Evolutionary conservation across 2,888 invertebrate genomes (phyloP).

Genomic region (Palloptera scutellata): DNA sequence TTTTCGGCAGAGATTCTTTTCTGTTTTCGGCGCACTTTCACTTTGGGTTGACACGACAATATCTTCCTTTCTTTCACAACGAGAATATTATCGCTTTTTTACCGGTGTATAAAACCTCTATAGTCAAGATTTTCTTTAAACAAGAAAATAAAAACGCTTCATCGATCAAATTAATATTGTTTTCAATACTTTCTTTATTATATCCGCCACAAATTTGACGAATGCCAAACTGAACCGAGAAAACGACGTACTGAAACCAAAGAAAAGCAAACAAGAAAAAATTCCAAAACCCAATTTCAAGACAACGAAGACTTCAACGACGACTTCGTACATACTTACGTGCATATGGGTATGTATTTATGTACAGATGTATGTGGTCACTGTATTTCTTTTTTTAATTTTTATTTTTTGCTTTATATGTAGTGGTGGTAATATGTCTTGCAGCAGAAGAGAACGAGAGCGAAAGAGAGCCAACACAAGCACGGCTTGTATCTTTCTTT

Average conservation of each 20-base stretch:
- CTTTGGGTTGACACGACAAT: too few species aligned
- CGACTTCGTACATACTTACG: conserved; percentile 2
- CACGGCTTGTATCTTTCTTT: too few species aligned
- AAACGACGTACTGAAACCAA: conserved; percentile 60
- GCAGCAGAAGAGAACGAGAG: conserved; percentile 1
- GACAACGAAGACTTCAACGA: conserved; percentile 23
- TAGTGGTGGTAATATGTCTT: conserved; percentile 24
- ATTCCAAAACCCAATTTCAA: conserved; percentile 59
- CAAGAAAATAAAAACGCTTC: too few species aligned
- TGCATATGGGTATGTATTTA: neutral
- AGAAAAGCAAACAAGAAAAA: conserved; percentile 58
- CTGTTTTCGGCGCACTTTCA: too few species aligned
- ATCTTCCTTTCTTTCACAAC: too few species aligned
- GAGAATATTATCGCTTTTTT: too few species aligned
- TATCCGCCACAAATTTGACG: conserved; percentile 31
- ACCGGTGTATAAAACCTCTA: too few species aligned
- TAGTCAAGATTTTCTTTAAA: too few species aligned
- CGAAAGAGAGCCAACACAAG: neutral
- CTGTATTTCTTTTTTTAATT: conserved; percentile 3
- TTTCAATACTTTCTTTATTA: conserved; percentile 11
- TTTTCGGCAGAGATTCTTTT: too few species aligned
- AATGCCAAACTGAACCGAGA: conserved; percentile 38
- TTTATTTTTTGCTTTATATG: conserved; percentile 18
- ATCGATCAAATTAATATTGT: neutral
- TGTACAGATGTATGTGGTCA: conserved; percentile 4